Evolutionary conservation across 2,113 vertebrate genomes (phyloP), one percentile per base, ranked within the genome.

Genomic region (Marmota flaviventris): DNA sequence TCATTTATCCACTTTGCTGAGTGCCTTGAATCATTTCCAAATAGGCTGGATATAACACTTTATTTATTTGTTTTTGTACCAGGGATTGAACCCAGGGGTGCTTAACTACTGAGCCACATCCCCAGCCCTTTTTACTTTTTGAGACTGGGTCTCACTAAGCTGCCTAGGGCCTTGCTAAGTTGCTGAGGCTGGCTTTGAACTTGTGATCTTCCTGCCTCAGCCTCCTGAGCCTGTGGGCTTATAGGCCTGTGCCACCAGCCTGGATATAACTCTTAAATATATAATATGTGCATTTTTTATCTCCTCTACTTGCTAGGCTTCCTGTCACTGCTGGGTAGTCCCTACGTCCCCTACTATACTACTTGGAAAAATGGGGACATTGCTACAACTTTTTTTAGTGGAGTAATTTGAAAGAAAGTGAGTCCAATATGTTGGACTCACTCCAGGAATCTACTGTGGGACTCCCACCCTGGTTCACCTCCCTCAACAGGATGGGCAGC

Each of bases 341-440:
- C 56, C 37, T 39, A 65, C 37, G 16, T 37, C n/a, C 18, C 0
- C 12, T 39, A 45, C 16, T 4, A 89, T 18, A 37, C 3, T 65
- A 65, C 69, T 42, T 63, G 79, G 63, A 88, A 85, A 88, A 72
- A 20, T 48, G 53, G 45, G 39, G 29, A 83, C 78, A 73, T 73
- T 85, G 61, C 39, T 91, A 63, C 14, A 86, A 51, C 42, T 72
- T 79, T 51, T 94, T 96, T 87, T 83, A 87, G 85, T 32, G 69
- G 48, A 67, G 42, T 79, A 37, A 96, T 5, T 72, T 45, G 10
- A 85, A 89, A 85, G 16, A 63, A 61, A 10, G 16, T 93, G 29
- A 88, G 37, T 77, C 24, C 51, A 53, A 11, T 25, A 61, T 11
- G 7, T 3, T 34, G 89, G 48, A 45, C 48, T 93, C 82, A 39